These are phyloP conservation scores for Epicampocera succincta DNA, from an alignment of 2,888 invertebrate species.

Conservation along the genomic window DNA sequence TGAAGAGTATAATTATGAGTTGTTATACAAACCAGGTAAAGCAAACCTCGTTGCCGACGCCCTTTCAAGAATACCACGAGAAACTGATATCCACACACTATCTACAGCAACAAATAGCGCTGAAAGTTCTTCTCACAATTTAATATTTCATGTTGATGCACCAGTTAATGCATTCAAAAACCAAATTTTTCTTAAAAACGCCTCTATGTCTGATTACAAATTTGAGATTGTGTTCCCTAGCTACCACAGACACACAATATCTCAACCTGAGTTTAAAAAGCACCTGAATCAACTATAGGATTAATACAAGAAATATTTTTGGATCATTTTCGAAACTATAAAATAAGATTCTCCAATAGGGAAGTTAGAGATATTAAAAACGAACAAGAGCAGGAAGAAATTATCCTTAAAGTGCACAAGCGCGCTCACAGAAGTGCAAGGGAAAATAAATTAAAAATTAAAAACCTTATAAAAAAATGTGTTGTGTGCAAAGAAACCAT, in stretches of 20 bases:
- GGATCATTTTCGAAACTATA: not conserved
- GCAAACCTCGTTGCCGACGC: constrained; percentile 54
- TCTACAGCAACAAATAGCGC: constrained; percentile 12
- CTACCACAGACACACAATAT: constrained; percentile 3
- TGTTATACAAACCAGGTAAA: constrained; percentile 5
- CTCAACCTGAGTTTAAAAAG: constrained; percentile 1
- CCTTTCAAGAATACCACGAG: constrained; percentile 39
- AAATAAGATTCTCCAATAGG: not conserved
- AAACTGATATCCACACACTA: constrained; percentile 16
- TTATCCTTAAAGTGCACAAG: not conserved
- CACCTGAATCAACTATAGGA: not conserved
- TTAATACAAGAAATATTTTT: constrained; percentile 18
- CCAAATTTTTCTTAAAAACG: constrained; percentile 36
- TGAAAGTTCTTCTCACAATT: constrained; percentile 6
- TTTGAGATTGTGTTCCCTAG: too few relatives aligned
- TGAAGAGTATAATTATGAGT: constrained; percentile 22
- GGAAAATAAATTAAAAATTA: not conserved
- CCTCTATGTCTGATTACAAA: not conserved
- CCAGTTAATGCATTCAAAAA: constrained; percentile 29
- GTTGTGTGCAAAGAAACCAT: constrained; percentile 46
- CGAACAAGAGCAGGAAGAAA: constrained; percentile 1
- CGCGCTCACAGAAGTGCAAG: not conserved
- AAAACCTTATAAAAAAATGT: constrained; percentile 28
- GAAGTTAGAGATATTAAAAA: not conserved
- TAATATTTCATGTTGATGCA: constrained; percentile 4